A percentile compares a stretch with the other conserved stretches of the same genome.
These are phyloP conservation scores for Chionodraco myersi DNA, from an alignment of 2,113 vertebrate species.

Conservation along the genomic window DNA sequence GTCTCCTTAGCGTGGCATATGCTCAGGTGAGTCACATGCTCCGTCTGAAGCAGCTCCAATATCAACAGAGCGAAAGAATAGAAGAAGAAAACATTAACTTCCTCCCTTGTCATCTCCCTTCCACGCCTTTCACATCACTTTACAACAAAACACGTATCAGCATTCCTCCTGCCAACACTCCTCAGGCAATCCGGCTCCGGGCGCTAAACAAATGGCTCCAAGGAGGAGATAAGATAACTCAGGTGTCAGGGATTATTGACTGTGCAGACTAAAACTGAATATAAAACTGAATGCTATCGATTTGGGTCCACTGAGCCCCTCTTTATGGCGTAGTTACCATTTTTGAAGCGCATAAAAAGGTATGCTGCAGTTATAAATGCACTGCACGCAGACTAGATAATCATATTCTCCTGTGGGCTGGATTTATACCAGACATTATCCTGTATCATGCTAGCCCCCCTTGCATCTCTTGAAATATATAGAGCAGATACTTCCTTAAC, in stretches of 20 bases:
- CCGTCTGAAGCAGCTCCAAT: constrained; percentile 10
- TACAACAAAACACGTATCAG: constrained; percentile 42
- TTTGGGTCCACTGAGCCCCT: constrained; percentile 30
- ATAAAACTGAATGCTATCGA: constrained; percentile 62
- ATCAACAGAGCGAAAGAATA: background rate
- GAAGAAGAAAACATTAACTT: background rate
- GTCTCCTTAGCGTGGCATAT: constrained; percentile 6
- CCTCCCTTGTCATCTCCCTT: constrained; percentile 6
- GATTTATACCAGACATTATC: constrained; percentile 27
- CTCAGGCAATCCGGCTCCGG: constrained; percentile 30
- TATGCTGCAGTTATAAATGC: constrained; percentile 39
- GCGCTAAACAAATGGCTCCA: constrained; percentile 51
- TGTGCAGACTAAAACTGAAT: constrained; percentile 44
- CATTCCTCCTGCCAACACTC: constrained; percentile 40
- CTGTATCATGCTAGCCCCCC: background rate
- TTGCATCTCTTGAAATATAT: constrained; percentile 4
- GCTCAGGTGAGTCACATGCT: constrained; percentile 20
- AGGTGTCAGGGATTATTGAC: constrained; percentile 51
- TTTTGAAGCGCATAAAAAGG: constrained; percentile 44
- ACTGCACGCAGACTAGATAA: background rate
- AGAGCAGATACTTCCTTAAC: background rate
- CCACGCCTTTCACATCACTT: constrained; percentile 34
- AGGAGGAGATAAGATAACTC: constrained; percentile 53
- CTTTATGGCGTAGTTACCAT: constrained; percentile 53
- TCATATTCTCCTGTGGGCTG: background rate